Base-by-base conservation (phyloP, 64 coral and sea anemone species). In the Pachyseris speciosa region DNA sequence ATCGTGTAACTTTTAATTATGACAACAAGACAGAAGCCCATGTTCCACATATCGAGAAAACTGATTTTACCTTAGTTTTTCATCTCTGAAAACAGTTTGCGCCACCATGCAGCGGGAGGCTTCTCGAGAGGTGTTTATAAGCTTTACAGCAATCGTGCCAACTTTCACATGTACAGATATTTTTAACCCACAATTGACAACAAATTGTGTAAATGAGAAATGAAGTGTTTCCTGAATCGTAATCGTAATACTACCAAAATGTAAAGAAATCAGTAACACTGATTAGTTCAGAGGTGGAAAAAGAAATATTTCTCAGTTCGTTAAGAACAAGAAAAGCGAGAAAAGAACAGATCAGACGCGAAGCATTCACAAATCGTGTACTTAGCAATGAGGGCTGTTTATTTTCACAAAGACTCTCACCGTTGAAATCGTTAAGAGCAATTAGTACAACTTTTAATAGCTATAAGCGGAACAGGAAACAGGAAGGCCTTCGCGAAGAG, bases 171-270 rank as follows among this genome's bases (percentile, higher is more conserved):
- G n/a, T 63, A 63, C 51, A 58, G 63, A 40, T 52, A 52, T 77
- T 77, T 77, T 50, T 77, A 77, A 27, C 74, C 11, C 33, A 39
- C 77, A 81, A 61, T 63, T 81, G 77, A 64, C 77, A 81, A 59
- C 77, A 61, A 61, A 61, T 60, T 40, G 51, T 81, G 53, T 81
- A 81, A 79, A 61, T 81, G 51, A 38, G 32, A 41, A 58, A 63
- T 58, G 77, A 81, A 61, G 52, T 61, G 77, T 63, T 81, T 81
- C 77, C 77, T 61, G 33, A 15, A 81, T 61, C 12, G 9, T 26
- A 61, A 81, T 22, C 33, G 52, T 59, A 31, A 59, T 19, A 2
- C 33, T 39, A 59, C 32, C 33, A 9, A 60, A 37, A 37, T 19
- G 16, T 16, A 37, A 25, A 37, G 5, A 75, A 75, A 75, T 7